Evolutionary conservation across 1,140 invertebrate genomes (phyloP).

Genomic region (Aphidius gifuensis): DNA sequence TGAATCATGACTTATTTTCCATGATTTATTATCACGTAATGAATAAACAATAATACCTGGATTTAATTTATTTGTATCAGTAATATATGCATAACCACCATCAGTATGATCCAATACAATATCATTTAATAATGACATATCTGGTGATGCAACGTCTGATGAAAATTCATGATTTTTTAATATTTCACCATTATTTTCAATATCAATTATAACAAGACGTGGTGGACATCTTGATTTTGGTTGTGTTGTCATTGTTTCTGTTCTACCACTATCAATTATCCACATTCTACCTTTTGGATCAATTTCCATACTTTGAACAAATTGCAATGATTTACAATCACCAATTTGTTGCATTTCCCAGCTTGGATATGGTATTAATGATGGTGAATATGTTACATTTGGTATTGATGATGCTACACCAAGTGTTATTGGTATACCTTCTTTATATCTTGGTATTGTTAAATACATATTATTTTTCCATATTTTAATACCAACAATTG

Average conservation of each 20-base stretch:
- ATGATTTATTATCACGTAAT: constrained; percentile 59
- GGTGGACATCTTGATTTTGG: constrained; percentile 59
- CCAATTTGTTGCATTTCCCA: constrained; percentile 65
- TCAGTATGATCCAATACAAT: constrained; percentile 67
- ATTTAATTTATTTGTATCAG: constrained; percentile 62
- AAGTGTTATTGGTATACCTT: constrained; percentile 66
- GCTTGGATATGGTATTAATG: constrained; percentile 63
- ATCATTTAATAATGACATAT: constrained; percentile 63
- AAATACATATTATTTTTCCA: constrained; percentile 64
- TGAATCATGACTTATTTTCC: constrained; percentile 65
- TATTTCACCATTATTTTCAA: constrained; percentile 58
- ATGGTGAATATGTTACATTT: constrained; percentile 52
- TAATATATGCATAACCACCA: constrained; percentile 67
- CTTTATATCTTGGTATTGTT: constrained; percentile 63
- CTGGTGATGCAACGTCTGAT: constrained; percentile 50
- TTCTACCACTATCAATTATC: constrained; percentile 66
- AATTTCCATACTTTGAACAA: constrained; percentile 69
- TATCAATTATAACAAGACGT: constrained; percentile 65
- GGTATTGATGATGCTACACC: constrained; percentile 55
- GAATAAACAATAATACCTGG: constrained; percentile 71
- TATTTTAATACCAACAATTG: constrained; percentile 63
- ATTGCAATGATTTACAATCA: constrained; percentile 63
- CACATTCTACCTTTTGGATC: constrained; percentile 68
- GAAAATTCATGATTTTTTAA: constrained; percentile 60
- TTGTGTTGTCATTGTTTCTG: constrained; percentile 52